Evolutionary conservation across 1,140 invertebrate species (phyloP).

Genomic region (Sinonovacula constricta): DNA sequence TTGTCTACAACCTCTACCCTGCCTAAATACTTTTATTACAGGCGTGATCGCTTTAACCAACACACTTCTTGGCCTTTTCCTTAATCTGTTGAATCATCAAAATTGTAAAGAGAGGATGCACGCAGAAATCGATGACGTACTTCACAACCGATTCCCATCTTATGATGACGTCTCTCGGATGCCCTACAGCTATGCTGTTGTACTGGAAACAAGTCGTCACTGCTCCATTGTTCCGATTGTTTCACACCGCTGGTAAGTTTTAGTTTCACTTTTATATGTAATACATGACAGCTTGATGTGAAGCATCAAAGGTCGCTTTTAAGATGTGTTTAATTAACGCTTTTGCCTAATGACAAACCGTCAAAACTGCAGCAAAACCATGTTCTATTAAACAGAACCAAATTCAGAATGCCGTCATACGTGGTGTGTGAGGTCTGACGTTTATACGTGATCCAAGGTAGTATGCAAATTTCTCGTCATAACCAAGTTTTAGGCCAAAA

Average conservation of each 20-base stretch:
- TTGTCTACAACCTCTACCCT: too few species aligned
- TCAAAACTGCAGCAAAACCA: too few species aligned
- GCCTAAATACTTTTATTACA: conserved; percentile 23
- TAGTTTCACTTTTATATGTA: neutral
- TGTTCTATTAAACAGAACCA: too few species aligned
- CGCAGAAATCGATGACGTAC: conserved; percentile 49
- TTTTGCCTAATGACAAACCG: too few species aligned
- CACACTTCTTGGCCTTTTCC: conserved; percentile 16
- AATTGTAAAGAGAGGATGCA: conserved; percentile 65
- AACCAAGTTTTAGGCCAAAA: too few species aligned
- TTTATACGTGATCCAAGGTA: too few species aligned
- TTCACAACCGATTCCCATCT: neutral
- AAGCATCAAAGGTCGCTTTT: too few species aligned
- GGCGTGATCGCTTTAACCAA: conserved; percentile 35
- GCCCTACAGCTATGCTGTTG: conserved; percentile 34
- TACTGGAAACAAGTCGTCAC: conserved; percentile 28
- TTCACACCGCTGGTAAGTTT: conserved; percentile 35
- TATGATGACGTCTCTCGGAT: conserved; percentile 17
- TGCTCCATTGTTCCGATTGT: conserved; percentile 33
- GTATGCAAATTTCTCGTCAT: too few species aligned
- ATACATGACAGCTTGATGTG: too few species aligned
- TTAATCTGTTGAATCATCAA: conserved; percentile 67
- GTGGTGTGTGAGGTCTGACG: too few species aligned
- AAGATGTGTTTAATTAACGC: too few species aligned
- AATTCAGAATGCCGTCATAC: too few species aligned